Evolutionary conservation across 2,113 vertebrate species (phyloP).

Genomic region (Oreochromis spilurus): DNA sequence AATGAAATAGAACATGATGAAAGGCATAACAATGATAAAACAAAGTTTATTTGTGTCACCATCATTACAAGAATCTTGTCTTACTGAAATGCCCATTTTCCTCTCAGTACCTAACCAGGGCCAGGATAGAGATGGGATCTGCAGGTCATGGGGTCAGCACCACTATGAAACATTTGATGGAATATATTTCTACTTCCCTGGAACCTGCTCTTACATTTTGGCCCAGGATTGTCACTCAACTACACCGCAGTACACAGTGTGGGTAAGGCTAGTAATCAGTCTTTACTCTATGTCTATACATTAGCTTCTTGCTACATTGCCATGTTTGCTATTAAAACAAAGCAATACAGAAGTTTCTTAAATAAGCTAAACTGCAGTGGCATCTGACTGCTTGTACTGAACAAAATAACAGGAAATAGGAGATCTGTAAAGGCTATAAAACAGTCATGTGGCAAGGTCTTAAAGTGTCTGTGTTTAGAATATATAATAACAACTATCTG

Average conservation of each 20-base stretch:
- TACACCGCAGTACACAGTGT: slow-evolving; percentile 90
- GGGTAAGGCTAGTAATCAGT: slow-evolving; percentile 77
- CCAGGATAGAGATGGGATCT: slow-evolving; percentile 90
- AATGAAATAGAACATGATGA: slow-evolving; percentile 21
- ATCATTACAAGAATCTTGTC: background rate
- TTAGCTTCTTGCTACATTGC: background rate
- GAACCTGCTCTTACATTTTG: slow-evolving; percentile 94
- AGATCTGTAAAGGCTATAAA: background rate
- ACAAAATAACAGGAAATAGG: background rate
- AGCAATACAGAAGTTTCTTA: background rate
- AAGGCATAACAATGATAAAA: background rate
- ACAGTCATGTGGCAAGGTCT: background rate
- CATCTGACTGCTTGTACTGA: background rate
- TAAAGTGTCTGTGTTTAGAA: background rate
- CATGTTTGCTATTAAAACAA: background rate
- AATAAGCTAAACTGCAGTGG: background rate
- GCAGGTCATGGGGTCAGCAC: slow-evolving; percentile 95
- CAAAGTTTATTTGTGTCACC: background rate
- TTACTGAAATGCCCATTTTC: background rate
- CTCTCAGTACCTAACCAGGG: slow-evolving; percentile 89
- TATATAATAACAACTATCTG: background rate
- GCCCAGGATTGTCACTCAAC: slow-evolving; percentile 88
- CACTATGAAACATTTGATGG: slow-evolving; percentile 98
- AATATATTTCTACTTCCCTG: slow-evolving; percentile 95
- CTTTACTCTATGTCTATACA: background rate